Percentiles rank a stretch among this genome's conserved stretches.
Conservation (phyloP, 2,888 invertebrate species). For the Lapara coniferarum region DNA sequence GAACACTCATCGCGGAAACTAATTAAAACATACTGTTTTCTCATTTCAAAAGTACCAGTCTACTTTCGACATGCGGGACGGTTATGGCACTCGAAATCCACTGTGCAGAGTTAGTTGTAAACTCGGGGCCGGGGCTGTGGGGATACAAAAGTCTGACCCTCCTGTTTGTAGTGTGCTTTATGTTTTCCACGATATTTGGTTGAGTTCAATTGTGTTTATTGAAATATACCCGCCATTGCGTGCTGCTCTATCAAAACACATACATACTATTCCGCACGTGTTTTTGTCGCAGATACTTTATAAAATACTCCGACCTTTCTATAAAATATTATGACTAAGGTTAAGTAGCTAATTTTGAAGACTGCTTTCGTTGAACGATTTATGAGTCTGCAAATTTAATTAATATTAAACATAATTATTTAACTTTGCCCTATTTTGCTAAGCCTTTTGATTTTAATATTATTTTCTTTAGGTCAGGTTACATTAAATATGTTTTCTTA, state of each 20-base stretch:
- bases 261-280: background rate
- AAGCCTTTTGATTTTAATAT: too few species aligned
- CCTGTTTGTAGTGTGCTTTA: conserved; percentile 34
- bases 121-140: conserved; percentile 36
- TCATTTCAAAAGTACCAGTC: conserved; percentile 18
- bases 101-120: conserved; percentile 40
- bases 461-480: too few species aligned
- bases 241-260: background rate
- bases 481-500: too few species aligned
- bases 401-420: too few species aligned
- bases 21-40: conserved; percentile 21
- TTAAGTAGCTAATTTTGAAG: too few species aligned
- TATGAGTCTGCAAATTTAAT: too few species aligned
- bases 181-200: conserved; percentile 31
- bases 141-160: conserved; percentile 37
- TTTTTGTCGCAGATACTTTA: background rate
- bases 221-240: conserved; percentile 20
- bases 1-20: background rate
- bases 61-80: conserved; percentile 9
- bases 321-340: too few species aligned
- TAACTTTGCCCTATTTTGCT: too few species aligned
- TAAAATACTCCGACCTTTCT: background rate
- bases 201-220: conserved; percentile 34
- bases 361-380: too few species aligned
- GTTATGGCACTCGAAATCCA: conserved; percentile 11